Conservation (phyloP, 2,797 vertebrate species). For the Ctenochaetus hawaiiensis region DNA sequence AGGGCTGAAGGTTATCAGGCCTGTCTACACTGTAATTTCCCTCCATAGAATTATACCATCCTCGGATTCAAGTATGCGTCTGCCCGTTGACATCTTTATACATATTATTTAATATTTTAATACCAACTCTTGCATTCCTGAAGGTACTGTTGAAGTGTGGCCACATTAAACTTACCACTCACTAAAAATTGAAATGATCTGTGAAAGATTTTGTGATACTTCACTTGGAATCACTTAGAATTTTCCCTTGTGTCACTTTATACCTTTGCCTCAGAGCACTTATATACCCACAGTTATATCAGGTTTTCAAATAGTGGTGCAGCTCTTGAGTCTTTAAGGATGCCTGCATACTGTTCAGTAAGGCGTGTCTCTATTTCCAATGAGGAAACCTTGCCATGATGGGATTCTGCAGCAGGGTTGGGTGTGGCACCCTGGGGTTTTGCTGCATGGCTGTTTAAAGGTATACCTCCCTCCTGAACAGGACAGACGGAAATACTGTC, state of each 20-base stretch:
- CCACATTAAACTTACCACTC: no score
- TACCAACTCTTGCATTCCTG: not conserved
- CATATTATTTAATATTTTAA: not conserved
- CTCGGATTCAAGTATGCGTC: slow-evolving; percentile 18
- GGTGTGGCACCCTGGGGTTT: slow-evolving; percentile 52
- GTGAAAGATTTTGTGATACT: not conserved
- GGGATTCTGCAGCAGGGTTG: slow-evolving; percentile 47
- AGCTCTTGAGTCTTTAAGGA: slow-evolving; percentile 3
- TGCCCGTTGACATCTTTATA: not conserved
- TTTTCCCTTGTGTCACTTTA: not conserved
- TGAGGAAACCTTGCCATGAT: slow-evolving; percentile 40
- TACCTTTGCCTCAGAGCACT: slow-evolving; percentile 1
- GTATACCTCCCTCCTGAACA: slow-evolving; percentile 44
- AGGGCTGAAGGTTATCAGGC: slow-evolving; percentile 24
- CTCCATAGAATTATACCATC: not conserved
- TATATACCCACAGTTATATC: not conserved
- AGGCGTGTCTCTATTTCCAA: slow-evolving; percentile 19
- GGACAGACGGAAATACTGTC: slow-evolving; percentile 52
- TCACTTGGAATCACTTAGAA: not conserved
- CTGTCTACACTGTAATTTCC: slow-evolving; percentile 1
- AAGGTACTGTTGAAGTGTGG: not conserved
- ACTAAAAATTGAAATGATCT: not conserved
- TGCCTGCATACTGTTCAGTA: not conserved
- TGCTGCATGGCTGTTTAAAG: slow-evolving; percentile 54
- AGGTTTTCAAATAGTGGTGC: not conserved